Evolutionary conservation across 2,888 invertebrate genomes (phyloP).

Genomic region (Rhagonycha lutea): DNA sequence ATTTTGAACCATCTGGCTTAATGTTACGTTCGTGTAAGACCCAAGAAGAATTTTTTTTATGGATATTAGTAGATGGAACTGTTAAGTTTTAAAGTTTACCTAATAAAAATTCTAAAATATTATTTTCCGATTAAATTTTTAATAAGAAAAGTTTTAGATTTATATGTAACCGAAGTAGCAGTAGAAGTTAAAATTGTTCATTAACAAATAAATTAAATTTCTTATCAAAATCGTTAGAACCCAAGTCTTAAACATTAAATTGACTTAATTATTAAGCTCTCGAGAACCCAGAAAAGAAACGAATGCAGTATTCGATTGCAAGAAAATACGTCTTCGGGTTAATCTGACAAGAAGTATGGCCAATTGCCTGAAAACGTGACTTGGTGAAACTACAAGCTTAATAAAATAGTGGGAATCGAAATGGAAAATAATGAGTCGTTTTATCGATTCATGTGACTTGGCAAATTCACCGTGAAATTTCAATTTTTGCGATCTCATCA

Average conservation of each 20-base stretch:
- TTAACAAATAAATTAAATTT: background rate
- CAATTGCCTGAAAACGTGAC: slow-evolving; percentile 31
- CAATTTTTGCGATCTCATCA: background rate
- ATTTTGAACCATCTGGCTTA: background rate
- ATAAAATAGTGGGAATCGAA: slow-evolving; percentile 25
- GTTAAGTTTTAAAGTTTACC: background rate
- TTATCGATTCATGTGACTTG: slow-evolving; percentile 7
- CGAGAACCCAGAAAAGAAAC: background rate
- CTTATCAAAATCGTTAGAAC: background rate
- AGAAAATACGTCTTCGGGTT: slow-evolving; percentile 27
- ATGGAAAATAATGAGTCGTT: slow-evolving; percentile 27
- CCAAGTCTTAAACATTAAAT: background rate
- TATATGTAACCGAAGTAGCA: background rate
- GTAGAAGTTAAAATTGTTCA: background rate
- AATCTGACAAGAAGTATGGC: slow-evolving; percentile 32
- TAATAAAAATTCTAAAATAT: background rate
- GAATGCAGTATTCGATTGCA: slow-evolving; percentile 27
- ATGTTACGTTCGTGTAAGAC: background rate
- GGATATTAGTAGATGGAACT: background rate
- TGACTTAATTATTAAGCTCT: background rate
- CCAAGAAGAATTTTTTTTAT: background rate
- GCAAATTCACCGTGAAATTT: slow-evolving; percentile 4
- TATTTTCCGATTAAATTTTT: background rate
- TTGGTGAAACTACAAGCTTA: slow-evolving; percentile 23
- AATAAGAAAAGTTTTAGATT: background rate